Conservation (phyloP, 2,797 vertebrate species). For the Loris lydekkerianus region DNA sequence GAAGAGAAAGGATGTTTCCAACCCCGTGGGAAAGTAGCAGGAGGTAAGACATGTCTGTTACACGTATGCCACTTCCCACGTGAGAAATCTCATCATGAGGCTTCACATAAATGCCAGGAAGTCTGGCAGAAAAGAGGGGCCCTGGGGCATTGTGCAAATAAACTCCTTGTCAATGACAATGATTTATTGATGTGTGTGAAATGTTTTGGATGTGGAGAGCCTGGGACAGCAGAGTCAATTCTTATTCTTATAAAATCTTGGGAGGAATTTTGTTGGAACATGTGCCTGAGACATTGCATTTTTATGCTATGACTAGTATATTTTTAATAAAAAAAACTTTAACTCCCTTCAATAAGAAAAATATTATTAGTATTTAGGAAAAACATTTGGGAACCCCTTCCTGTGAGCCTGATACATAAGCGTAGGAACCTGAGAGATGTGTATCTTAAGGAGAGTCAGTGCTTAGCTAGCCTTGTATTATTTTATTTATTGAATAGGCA, state of each 20-base stretch:
- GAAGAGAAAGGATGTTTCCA: background rate
- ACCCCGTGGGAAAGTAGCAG: background rate
- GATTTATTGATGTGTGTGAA: background rate
- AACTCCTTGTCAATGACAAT: background rate
- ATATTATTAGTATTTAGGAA: slow-evolving; percentile 18
- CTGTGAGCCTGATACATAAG: background rate
- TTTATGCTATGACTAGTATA: background rate
- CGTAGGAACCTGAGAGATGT: background rate
- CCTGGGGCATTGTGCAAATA: background rate
- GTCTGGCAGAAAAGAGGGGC: background rate
- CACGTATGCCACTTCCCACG: background rate
- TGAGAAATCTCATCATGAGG: background rate
- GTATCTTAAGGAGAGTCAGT: background rate
- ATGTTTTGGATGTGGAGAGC: background rate
- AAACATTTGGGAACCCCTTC: background rate
- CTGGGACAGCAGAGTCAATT: background rate
- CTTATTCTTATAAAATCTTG: slow-evolving; percentile 5
- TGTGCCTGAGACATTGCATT: background rate
- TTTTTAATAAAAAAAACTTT: slow-evolving; percentile 9
- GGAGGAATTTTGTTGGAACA: background rate
- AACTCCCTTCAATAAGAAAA: background rate
- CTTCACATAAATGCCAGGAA: background rate
- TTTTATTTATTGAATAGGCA: background rate
- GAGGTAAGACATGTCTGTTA: background rate
- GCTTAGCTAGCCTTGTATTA: accelerated